Conservation (phyloP, 2,797 vertebrate genomes). For the Enoplosus armatus region DNA sequence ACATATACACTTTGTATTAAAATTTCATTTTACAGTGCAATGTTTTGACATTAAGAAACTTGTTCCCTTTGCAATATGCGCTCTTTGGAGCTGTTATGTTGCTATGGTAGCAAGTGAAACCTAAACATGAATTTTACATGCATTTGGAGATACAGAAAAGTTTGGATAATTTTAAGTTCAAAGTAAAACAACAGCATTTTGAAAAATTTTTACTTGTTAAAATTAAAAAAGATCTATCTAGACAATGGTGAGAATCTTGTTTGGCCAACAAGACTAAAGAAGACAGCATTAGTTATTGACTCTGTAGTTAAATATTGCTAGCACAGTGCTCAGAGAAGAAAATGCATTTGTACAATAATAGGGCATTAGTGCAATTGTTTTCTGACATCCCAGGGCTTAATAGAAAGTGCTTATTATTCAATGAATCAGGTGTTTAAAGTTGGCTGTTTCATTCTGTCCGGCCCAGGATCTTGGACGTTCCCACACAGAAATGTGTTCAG, state of each 20-base stretch:
- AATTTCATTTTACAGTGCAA: neutral
- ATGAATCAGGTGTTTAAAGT: neutral
- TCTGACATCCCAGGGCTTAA: neutral
- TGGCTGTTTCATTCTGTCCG: neutral
- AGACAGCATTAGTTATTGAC: no score
- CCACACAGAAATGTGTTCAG: neutral
- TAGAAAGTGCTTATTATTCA: neutral
- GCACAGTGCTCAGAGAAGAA: neutral
- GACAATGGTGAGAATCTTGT: neutral
- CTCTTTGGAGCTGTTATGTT: neutral
- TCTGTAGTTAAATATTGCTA: neutral
- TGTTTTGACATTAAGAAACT: neutral
- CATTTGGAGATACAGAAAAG: neutral
- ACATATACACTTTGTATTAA: constrained; percentile 14
- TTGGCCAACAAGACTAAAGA: no score
- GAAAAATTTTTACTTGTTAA: neutral
- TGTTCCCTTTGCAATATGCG: neutral
- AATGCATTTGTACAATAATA: neutral
- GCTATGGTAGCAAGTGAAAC: neutral
- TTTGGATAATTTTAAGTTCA: neutral
- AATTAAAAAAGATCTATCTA: neutral
- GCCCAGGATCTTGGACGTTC: neutral
- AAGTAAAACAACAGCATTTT: neutral
- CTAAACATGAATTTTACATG: neutral
- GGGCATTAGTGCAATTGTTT: neutral